Percentiles rank a stretch among this genome's conserved stretches.
Conservation (phyloP, 2,113 vertebrate genomes). For the Pelobates fuscus region DNA sequence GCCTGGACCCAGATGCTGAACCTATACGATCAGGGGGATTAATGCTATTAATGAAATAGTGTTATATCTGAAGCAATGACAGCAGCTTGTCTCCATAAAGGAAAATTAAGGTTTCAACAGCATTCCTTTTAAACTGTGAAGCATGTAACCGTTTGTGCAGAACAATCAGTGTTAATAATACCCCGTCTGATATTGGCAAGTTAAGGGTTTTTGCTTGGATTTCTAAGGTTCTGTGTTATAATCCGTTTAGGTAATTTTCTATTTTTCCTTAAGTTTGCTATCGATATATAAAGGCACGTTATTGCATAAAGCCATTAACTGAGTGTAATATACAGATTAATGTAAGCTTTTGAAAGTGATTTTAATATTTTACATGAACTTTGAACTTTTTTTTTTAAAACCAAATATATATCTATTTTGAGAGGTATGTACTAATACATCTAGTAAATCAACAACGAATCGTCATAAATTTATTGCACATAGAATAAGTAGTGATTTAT, state of each 20-base stretch:
- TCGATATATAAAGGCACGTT: too few relatives aligned
- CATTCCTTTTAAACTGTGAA: neutral
- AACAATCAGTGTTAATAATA: neutral
- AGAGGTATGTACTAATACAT: too few relatives aligned
- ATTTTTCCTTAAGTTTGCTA: too few relatives aligned
- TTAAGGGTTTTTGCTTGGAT: neutral
- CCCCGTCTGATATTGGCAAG: neutral
- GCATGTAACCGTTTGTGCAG: neutral
- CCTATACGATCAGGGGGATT: slow-evolving; percentile 48
- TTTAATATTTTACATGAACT: too few relatives aligned
- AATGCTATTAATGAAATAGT: slow-evolving; percentile 39
- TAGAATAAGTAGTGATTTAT: too few relatives aligned
- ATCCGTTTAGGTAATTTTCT: neutral
- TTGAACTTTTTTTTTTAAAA: too few relatives aligned
- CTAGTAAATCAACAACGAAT: too few relatives aligned
- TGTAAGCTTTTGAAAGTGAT: too few relatives aligned
- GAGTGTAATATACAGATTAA: too few relatives aligned
- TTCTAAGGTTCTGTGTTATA: neutral
- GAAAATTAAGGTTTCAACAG: neutral
- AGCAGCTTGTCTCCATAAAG: neutral
- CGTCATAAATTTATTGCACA: too few relatives aligned
- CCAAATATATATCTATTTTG: too few relatives aligned
- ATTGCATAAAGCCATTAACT: too few relatives aligned
- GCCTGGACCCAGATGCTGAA: slow-evolving; percentile 60
- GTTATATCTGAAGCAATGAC: accelerated